Conservation (phyloP, 2,797 vertebrate species). For the Cossypha heuglini region DNA sequence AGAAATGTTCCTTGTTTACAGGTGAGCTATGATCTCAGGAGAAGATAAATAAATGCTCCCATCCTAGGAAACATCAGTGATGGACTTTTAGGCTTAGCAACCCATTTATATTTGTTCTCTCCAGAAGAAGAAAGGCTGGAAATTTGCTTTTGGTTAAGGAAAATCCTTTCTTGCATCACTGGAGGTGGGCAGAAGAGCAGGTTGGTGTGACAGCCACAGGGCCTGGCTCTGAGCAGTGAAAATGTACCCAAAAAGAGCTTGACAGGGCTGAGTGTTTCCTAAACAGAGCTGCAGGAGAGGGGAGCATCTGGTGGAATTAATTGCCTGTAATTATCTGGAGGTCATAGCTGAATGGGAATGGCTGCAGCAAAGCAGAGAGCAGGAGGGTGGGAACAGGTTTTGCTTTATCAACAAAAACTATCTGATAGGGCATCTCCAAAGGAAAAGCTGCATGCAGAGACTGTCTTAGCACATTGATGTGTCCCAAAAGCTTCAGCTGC, state of each 20-base stretch:
- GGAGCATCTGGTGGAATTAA: background rate
- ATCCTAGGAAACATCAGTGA: background rate
- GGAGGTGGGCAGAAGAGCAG: background rate
- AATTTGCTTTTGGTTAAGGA: background rate
- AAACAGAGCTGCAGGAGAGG: background rate
- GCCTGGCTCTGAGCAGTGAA: background rate
- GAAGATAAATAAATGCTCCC: background rate
- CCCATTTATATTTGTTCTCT: background rate
- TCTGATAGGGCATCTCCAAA: background rate
- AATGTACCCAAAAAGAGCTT: background rate
- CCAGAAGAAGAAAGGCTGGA: background rate
- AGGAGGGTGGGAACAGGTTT: background rate
- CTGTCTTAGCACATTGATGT: background rate
- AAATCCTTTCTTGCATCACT: background rate
- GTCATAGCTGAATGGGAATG: background rate
- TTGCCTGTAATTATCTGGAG: background rate
- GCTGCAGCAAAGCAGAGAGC: background rate
- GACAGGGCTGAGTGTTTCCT: background rate
- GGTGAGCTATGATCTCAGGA: background rate
- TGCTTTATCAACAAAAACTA: background rate
- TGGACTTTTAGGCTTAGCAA: background rate
- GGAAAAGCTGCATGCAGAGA: background rate
- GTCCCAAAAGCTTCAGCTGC: background rate
- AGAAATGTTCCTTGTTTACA: conserved; percentile 4
- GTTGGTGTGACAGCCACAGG: background rate